Percentiles rank a stretch among this genome's conserved stretches.
Evolutionary conservation across 2,888 invertebrate species (phyloP).

Genomic region (Tanytarsus gracilentus): DNA sequence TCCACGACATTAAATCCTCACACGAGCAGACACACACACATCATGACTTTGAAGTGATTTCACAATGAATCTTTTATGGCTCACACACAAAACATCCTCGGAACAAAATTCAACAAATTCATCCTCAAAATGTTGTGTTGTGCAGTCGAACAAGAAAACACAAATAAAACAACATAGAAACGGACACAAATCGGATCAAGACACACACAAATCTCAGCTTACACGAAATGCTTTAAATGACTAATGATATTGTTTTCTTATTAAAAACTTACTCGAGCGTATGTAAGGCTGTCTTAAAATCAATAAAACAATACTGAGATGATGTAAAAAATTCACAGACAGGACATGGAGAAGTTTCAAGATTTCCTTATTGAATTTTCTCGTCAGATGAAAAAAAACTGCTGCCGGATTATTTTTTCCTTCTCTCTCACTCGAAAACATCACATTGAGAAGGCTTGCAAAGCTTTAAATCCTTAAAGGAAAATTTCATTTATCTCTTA

Average conservation of each 20-base stretch:
- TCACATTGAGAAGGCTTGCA: neutral
- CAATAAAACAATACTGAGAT: constrained; percentile 11
- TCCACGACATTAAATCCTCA: no score
- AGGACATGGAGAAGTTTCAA: constrained; percentile 11
- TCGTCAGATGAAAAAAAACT: neutral
- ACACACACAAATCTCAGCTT: constrained; percentile 3
- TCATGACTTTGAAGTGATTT: no score
- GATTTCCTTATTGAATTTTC: constrained; percentile 10
- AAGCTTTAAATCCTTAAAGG: constrained; percentile 26
- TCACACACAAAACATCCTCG: no score
- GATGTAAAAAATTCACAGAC: neutral
- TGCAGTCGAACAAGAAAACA: no score
- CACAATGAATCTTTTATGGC: no score
- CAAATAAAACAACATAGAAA: neutral
- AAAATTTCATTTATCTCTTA: constrained; percentile 27
- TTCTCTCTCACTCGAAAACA: neutral
- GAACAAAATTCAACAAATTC: no score
- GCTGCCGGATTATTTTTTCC: constrained; percentile 18
- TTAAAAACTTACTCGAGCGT: constrained; percentile 21
- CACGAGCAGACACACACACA: no score
- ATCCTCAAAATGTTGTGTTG: no score
- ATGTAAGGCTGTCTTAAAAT: neutral
- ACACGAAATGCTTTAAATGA: constrained; percentile 7
- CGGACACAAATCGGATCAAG: neutral
- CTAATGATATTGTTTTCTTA: constrained; percentile 19